Conservation (phyloP, 92 coral and sea anemone species). For the Epizoanthus ramosus region DNA sequence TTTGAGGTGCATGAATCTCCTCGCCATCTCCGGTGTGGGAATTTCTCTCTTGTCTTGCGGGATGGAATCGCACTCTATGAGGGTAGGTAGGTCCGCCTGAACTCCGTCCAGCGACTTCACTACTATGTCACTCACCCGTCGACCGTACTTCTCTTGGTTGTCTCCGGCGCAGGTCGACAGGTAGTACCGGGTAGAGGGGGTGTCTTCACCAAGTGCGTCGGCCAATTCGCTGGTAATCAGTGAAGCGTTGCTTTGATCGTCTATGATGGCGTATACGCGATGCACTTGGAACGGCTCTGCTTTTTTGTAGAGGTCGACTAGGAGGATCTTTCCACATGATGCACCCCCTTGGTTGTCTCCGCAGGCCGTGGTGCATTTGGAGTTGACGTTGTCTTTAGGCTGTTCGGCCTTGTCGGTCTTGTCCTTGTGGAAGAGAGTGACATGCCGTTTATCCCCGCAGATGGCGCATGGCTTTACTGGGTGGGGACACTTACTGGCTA, state of each 20-base stretch:
- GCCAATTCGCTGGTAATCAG: conserved; percentile 45
- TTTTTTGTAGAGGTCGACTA: conserved; percentile 20
- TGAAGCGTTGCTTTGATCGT: conserved; percentile 31
- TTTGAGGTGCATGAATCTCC: conserved; percentile 50
- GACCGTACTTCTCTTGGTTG: conserved; percentile 47
- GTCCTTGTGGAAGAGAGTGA: conserved; percentile 60
- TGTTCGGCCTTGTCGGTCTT: conserved; percentile 33
- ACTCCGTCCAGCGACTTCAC: conserved; percentile 8
- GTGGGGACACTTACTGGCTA: conserved; percentile 51
- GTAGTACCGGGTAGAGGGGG: conserved; percentile 46
- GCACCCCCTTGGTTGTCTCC: background rate
- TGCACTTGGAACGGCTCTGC: background rate
- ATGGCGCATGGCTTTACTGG: conserved; percentile 47
- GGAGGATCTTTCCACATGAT: conserved; percentile 16
- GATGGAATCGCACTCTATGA: conserved; percentile 46
- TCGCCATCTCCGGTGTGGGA: conserved; percentile 52
- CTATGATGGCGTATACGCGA: conserved; percentile 10
- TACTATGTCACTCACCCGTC: conserved; percentile 33
- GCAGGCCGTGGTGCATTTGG: conserved; percentile 27
- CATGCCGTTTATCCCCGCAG: conserved; percentile 59
- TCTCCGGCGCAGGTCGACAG: conserved; percentile 51
- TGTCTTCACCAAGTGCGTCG: conserved; percentile 45
- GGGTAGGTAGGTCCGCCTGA: conserved; percentile 32
- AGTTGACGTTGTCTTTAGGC: background rate
- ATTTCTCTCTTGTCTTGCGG: conserved; percentile 51